Evolutionary conservation across 2,888 invertebrate species (phyloP).

Genomic region (Ennomos quercinarius): DNA sequence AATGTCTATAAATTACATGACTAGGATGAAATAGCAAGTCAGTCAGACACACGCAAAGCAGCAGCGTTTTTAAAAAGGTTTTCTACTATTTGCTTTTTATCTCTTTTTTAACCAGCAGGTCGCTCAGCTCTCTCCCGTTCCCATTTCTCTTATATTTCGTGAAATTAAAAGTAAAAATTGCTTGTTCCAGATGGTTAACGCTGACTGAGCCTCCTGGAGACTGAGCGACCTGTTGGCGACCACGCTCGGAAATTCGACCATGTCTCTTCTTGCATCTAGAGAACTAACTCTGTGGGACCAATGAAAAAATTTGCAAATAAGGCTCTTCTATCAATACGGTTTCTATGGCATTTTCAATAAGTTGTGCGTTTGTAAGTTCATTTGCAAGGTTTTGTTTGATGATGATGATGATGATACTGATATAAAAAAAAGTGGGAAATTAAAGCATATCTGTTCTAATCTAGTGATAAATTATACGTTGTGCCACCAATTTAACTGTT

Average conservation of each 20-base stretch:
- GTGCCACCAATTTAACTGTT: too few relatives aligned
- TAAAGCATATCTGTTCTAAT: too few relatives aligned
- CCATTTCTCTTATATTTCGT: slow-evolving; percentile 52
- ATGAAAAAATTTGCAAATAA: neutral
- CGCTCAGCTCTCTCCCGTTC: slow-evolving; percentile 75
- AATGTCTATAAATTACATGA: neutral
- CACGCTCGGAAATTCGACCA: slow-evolving; percentile 21
- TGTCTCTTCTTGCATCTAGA: slow-evolving; percentile 21
- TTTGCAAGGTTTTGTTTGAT: too few relatives aligned
- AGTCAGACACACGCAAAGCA: too few relatives aligned
- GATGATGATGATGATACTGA: too few relatives aligned
- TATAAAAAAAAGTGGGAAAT: too few relatives aligned
- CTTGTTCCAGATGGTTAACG: slow-evolving; percentile 83
- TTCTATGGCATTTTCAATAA: too few relatives aligned
- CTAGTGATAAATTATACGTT: too few relatives aligned
- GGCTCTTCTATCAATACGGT: too few relatives aligned
- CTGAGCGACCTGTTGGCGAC: slow-evolving; percentile 53
- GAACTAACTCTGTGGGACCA: slow-evolving; percentile 16
- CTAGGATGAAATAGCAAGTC: too few relatives aligned
- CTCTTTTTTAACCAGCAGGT: slow-evolving; percentile 54
- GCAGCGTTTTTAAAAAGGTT: slow-evolving; percentile 7
- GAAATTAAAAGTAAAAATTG: slow-evolving; percentile 76
- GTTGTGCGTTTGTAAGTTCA: too few relatives aligned
- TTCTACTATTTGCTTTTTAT: neutral
- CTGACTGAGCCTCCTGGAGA: slow-evolving; percentile 83